phyloP scores from a whole-genome alignment of 2,888 invertebrate species.

The Drosophila bunnanda region DNA sequence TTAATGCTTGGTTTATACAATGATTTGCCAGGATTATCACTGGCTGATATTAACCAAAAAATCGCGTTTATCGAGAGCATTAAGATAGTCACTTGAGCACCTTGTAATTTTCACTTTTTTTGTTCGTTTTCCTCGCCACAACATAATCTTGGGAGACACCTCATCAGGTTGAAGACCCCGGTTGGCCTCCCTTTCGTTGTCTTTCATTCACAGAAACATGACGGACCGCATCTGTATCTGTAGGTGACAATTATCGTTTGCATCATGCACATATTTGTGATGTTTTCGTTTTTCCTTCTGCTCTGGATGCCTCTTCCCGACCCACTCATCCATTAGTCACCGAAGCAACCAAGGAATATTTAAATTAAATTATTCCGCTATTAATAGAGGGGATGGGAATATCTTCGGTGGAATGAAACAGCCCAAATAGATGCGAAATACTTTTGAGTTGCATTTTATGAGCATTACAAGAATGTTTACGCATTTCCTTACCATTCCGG shows the following conservation, averaged over 20 bases:
- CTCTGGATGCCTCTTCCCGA: constrained; percentile 22
- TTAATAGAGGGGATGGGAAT: constrained; percentile 24
- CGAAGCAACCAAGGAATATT: constrained; percentile 25
- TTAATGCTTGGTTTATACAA: background rate
- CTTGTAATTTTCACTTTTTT: constrained; percentile 10
- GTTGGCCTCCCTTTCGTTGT: constrained; percentile 26
- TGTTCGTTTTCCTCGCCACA: background rate
- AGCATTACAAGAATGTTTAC: constrained; percentile 46
- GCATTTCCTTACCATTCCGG: constrained; percentile 18
- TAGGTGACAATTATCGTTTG: constrained; percentile 42
- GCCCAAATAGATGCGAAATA: constrained; percentile 44
- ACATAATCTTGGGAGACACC: constrained; percentile 22
- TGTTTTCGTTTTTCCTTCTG: constrained; percentile 1
- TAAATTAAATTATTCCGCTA: constrained; percentile 37
- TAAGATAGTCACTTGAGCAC: background rate
- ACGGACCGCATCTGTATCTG: constrained; percentile 45
- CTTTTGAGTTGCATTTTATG: constrained; percentile 31
- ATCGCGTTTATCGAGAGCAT: background rate
- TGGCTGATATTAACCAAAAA: background rate
- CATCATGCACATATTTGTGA: constrained; percentile 22
- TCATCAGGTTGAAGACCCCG: constrained; percentile 42
- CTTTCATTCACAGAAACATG: constrained; percentile 41
- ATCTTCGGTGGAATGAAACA: constrained; percentile 24
- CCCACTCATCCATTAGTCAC: constrained; percentile 56
- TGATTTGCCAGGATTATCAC: background rate